These are phyloP conservation scores for Agriopis leucophaearia DNA, from an alignment of 2,888 invertebrate genomes.

Conservation along the genomic window DNA sequence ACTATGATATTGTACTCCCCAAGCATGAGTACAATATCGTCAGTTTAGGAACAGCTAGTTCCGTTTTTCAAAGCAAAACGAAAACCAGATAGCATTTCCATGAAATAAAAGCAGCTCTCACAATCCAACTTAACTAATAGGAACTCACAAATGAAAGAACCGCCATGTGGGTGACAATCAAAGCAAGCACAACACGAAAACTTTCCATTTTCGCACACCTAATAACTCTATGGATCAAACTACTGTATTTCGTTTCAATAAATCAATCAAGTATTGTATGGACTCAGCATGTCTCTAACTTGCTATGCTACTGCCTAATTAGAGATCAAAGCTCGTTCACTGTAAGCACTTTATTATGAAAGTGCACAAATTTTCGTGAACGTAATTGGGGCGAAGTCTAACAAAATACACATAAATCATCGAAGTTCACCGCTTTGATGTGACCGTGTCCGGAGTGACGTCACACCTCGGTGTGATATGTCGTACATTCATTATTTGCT, in stretches of 20 bases:
- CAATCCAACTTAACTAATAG: background rate
- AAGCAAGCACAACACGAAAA: background rate
- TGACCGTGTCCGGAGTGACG: constrained; percentile 81
- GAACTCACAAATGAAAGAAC: background rate
- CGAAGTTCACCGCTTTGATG: constrained; percentile 76
- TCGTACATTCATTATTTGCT: constrained; percentile 83
- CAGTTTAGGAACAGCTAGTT: no score
- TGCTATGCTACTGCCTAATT: constrained; percentile 69
- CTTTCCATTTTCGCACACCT: constrained; percentile 32
- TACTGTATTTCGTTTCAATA: constrained; percentile 51
- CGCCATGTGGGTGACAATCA: background rate
- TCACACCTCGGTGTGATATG: constrained; percentile 73
- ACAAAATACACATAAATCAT: constrained; percentile 83
- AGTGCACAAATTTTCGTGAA: constrained; percentile 78
- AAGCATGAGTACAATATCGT: no score
- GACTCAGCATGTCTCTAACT: constrained; percentile 54
- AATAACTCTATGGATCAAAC: constrained; percentile 9
- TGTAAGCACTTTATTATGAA: constrained; percentile 78
- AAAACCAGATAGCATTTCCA: no score
- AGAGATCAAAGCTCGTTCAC: constrained; percentile 78
- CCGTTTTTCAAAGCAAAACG: no score
- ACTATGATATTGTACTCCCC: no score
- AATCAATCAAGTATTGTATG: constrained; percentile 73
- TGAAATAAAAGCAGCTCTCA: background rate
- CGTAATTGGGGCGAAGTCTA: constrained; percentile 79